Evolutionary conservation across 2,113 vertebrate genomes (phyloP).

Genomic region (Etia nguti): DNA sequence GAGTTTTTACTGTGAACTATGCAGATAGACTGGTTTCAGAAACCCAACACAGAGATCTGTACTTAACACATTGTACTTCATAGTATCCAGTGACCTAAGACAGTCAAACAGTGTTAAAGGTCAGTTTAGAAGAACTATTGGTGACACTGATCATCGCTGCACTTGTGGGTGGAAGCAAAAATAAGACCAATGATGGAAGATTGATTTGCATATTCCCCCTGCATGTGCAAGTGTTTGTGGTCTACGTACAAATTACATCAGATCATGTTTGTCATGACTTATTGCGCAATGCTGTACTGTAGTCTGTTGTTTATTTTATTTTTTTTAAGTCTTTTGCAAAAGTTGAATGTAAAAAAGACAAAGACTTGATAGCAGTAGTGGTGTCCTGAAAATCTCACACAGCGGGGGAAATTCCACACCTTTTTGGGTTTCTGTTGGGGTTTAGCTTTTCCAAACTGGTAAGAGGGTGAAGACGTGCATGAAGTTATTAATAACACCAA

Average conservation of each 20-base stretch:
- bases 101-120: neutral
- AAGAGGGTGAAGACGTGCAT: neutral
- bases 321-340: neutral
- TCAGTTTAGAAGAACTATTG: neutral
- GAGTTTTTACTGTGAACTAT: neutral
- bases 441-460: conserved; percentile 26
- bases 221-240: neutral
- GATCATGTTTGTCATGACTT: neutral
- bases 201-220: neutral
- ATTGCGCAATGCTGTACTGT: neutral
- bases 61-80: neutral
- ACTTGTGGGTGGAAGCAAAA: neutral
- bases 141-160: neutral
- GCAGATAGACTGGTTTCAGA: neutral
- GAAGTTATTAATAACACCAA: conserved; percentile 31
- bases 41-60: neutral
- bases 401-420: conserved; percentile 32
- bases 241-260: neutral
- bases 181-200: neutral
- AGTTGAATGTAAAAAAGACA: neutral
- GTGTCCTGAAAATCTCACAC: conserved; percentile 14
- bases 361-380: neutral
- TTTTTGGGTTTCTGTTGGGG: conserved; percentile 6
- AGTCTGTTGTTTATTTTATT: neutral
- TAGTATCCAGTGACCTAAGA: neutral